Conservation (phyloP, 2,113 vertebrate genomes). For the Tetrax tetrax region DNA sequence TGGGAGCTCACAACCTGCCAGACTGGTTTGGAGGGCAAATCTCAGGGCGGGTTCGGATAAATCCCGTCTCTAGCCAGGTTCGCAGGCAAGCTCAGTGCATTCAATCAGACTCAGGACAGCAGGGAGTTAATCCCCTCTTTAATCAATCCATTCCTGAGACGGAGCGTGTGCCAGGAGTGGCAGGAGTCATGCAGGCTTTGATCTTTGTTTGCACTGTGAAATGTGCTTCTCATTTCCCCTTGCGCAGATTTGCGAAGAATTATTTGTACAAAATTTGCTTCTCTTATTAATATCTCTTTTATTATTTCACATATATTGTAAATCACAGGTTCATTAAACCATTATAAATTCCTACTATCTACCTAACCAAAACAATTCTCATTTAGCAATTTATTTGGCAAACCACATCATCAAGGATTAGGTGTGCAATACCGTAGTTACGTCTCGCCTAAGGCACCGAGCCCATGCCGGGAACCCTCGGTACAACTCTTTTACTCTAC, state of each 20-base stretch:
- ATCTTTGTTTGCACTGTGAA: conserved; percentile 62
- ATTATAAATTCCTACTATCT: conserved; percentile 6
- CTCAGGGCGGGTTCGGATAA: conserved; percentile 44
- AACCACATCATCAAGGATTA: conserved; percentile 6
- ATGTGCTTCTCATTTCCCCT: conserved; percentile 61
- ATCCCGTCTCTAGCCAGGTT: conserved; percentile 30
- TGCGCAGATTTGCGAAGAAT: conserved; percentile 29
- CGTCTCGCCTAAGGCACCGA: not conserved
- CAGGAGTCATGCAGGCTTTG: conserved; percentile 62
- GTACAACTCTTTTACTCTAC: not conserved
- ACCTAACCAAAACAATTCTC: conserved; percentile 22
- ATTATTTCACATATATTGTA: conserved; percentile 25
- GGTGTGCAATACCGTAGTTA: not conserved
- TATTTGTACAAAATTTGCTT: conserved; percentile 50
- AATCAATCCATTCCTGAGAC: conserved; percentile 68
- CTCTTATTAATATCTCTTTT: conserved; percentile 54
- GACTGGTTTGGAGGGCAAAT: conserved; percentile 29
- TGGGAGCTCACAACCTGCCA: conserved; percentile 21
- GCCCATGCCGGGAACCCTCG: not conserved
- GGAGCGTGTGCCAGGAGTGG: conserved; percentile 54
- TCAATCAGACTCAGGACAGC: conserved; percentile 60
- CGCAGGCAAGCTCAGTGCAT: not conserved
- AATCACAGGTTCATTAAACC: conserved; percentile 20
- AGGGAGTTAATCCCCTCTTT: conserved; percentile 78
- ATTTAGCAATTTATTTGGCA: conserved; percentile 11